Evolutionary conservation across 1,140 invertebrate species (phyloP).

Genomic region (Chelonus insularis): DNA sequence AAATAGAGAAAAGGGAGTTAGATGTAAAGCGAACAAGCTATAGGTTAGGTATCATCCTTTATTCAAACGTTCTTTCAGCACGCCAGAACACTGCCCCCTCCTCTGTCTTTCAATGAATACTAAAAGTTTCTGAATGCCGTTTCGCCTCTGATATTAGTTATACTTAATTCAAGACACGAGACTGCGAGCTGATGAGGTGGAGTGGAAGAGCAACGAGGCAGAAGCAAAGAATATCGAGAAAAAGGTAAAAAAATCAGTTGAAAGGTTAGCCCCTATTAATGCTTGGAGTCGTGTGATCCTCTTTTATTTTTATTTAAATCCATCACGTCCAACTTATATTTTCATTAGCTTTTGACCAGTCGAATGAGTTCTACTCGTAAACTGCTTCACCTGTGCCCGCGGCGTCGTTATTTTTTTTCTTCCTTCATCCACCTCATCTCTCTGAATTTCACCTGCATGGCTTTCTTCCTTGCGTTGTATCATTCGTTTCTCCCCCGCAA

Average conservation of each 20-base stretch:
- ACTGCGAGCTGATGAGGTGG: conserved; percentile 40
- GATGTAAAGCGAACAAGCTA: conserved; percentile 22
- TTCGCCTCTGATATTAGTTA: conserved; percentile 54
- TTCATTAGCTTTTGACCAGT: conserved; percentile 50
- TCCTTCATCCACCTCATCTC: conserved; percentile 3
- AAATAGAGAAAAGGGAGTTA: neutral
- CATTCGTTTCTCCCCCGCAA: neutral
- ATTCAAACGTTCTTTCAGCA: conserved; percentile 51
- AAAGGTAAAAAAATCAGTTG: conserved; percentile 32
- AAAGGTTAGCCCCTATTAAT: conserved; percentile 44
- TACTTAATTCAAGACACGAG: conserved; percentile 56
- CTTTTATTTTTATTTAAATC: conserved; percentile 52
- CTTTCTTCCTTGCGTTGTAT: no score
- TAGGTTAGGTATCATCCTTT: conserved; percentile 45
- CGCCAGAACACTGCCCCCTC: neutral
- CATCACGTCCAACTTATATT: conserved; percentile 57
- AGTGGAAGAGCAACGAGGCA: conserved; percentile 18
- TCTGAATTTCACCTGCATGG: conserved; percentile 24
- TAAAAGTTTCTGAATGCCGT: conserved; percentile 53
- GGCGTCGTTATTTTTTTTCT: conserved; percentile 39
- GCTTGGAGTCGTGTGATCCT: conserved; percentile 30
- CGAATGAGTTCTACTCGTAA: conserved; percentile 47
- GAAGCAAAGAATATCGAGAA: conserved; percentile 9
- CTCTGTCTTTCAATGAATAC: conserved; percentile 55
- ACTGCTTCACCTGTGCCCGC: conserved; percentile 47